These are phyloP conservation scores for Myrmecophaga tridactyla DNA, from an alignment of 2,113 vertebrate genomes.

Conservation along the genomic window DNA sequence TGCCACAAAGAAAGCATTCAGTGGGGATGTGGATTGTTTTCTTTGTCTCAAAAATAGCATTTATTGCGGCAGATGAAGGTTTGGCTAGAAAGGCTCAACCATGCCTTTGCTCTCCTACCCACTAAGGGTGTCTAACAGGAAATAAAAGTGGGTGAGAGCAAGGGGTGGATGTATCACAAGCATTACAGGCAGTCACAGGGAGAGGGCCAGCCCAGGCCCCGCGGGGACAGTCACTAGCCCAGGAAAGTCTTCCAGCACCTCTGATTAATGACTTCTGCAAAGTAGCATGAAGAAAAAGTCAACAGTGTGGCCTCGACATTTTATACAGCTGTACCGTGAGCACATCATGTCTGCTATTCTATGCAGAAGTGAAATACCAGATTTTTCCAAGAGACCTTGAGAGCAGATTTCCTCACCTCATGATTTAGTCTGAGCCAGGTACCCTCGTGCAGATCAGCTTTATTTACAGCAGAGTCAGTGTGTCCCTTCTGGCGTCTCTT, in stretches of 20 bases:
- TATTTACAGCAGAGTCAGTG: neutral
- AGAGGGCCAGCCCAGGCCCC: too few relatives aligned
- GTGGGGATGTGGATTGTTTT: accelerated
- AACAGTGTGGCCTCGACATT: neutral
- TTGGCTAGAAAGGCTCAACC: neutral
- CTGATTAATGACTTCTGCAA: neutral
- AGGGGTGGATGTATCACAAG: neutral
- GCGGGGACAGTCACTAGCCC: neutral
- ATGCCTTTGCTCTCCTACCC: neutral
- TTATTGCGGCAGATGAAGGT: too few relatives aligned
- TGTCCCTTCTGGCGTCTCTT: neutral
- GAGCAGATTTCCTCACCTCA: neutral
- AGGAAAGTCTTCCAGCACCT: neutral
- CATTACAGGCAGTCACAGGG: accelerated
- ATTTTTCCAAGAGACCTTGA: neutral
- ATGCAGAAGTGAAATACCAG: neutral
- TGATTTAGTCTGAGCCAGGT: neutral
- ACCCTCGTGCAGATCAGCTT: neutral
- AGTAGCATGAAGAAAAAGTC: neutral
- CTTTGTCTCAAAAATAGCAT: neutral
- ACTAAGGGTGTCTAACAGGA: neutral
- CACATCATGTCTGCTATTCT: neutral
- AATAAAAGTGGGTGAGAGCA: neutral
- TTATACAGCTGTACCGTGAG: neutral
- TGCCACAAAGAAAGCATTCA: too few relatives aligned